Evolutionary conservation across 1,140 invertebrate species (phyloP).

Genomic region (Semibalanus balanoides): DNA sequence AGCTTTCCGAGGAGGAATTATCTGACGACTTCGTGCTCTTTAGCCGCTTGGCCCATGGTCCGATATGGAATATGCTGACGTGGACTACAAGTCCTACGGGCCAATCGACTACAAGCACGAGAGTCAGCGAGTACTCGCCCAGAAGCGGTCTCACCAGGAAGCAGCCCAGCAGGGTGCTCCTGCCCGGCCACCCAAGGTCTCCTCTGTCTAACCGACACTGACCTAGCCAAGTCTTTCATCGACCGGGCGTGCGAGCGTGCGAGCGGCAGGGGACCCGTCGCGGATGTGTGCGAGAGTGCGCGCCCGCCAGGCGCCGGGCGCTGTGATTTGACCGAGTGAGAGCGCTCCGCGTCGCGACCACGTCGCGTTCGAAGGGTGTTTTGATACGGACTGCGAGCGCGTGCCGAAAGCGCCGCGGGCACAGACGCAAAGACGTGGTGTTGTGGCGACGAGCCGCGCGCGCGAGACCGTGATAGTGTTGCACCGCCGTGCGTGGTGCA

Average conservation of each 20-base stretch:
- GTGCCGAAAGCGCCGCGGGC: no score
- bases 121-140: not conserved
- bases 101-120: slow-evolving; percentile 76
- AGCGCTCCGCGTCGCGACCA: not conserved
- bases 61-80: slow-evolving; percentile 71
- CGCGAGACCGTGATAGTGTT: no score
- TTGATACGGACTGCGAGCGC: not conserved
- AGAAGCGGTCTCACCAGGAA: not conserved
- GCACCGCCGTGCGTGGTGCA: no score
- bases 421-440: no score
- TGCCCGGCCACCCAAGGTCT: not conserved
- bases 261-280: no score
- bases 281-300: no score
- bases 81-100: slow-evolving; percentile 69
- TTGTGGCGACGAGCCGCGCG: no score
- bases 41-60: slow-evolving; percentile 51
- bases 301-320: no score
- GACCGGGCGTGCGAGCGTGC: no score
- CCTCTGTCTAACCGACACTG: not conserved
- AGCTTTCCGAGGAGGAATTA: not conserved
- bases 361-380: not conserved
- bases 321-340: not conserved
- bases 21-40: slow-evolving; percentile 25
- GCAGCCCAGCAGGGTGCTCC: not conserved
- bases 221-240: not conserved